A percentile compares a stretch with the other conserved stretches of the same genome.
Conservation (phyloP, 2,888 invertebrate genomes). For the Psylliodes chrysocephalus region DNA sequence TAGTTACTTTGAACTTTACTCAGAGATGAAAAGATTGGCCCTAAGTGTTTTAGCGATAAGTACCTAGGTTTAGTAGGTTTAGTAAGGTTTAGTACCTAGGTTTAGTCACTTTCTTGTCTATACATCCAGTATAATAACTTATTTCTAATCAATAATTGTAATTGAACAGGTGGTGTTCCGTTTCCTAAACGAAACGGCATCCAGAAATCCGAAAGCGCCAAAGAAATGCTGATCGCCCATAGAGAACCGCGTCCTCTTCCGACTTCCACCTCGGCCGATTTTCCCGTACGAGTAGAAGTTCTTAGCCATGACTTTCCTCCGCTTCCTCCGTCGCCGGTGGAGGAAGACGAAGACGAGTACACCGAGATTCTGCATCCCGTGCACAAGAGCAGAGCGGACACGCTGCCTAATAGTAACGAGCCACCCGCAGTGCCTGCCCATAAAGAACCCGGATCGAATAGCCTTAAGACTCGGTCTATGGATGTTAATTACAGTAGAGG, state of each 20-base stretch:
- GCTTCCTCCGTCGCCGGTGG: constrained; percentile 84
- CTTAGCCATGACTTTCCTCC: constrained; percentile 79
- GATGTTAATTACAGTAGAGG: constrained; percentile 77
- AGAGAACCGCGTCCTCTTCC: constrained; percentile 60
- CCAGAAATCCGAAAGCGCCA: constrained; percentile 80
- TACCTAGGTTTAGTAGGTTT: too few relatives aligned
- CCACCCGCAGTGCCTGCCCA: constrained; percentile 82
- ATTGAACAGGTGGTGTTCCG: constrained; percentile 61
- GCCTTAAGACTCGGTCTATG: constrained; percentile 87
- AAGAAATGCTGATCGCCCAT: constrained; percentile 73
- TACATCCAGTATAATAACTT: too few relatives aligned
- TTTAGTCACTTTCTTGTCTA: too few relatives aligned
- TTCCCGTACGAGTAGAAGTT: constrained; percentile 65
- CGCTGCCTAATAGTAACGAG: constrained; percentile 67
- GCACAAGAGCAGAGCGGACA: constrained; percentile 67
- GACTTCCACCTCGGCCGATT: constrained; percentile 67
- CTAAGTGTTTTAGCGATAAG: too few relatives aligned
- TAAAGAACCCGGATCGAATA: constrained; percentile 71
- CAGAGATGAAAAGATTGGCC: too few relatives aligned
- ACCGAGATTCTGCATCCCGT: constrained; percentile 72
- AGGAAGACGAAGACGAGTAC: constrained; percentile 81
- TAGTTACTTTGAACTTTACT: too few relatives aligned
- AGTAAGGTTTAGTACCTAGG: too few relatives aligned
- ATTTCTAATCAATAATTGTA: too few relatives aligned
- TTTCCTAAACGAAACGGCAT: constrained; percentile 72